Percentiles rank a stretch among this genome's conserved stretches.
Conservation (phyloP, 1,140 invertebrate species). For the Drosophila orena region DNA sequence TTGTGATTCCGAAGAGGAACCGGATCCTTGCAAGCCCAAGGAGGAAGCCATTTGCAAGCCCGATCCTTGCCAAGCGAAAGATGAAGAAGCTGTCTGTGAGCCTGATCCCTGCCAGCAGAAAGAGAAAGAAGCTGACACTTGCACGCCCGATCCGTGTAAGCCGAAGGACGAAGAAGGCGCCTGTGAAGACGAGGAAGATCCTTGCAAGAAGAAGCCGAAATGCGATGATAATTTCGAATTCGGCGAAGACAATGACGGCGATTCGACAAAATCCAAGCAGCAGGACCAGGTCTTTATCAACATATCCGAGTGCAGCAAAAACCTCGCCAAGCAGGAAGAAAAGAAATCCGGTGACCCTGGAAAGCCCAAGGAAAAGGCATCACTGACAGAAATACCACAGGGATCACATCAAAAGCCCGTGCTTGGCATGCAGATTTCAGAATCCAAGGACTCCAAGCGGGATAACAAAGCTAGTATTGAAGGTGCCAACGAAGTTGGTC, state of each 20-base stretch:
- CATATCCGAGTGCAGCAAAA: constrained; percentile 10
- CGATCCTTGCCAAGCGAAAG: constrained; percentile 1
- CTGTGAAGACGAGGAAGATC: neutral
- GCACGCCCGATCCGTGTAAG: neutral
- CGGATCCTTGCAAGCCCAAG: neutral
- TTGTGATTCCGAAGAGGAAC: neutral
- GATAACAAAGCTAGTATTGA: neutral
- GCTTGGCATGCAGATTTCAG: neutral
- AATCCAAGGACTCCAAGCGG: neutral
- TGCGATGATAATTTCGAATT: neutral
- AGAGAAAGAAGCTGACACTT: neutral
- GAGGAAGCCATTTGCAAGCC: neutral
- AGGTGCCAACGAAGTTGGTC: neutral
- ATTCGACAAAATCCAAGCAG: neutral
- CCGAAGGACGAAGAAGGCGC: neutral
- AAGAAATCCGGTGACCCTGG: neutral
- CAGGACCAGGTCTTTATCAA: constrained; percentile 8
- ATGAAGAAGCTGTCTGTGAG: neutral
- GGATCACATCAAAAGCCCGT: neutral
- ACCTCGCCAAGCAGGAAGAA: neutral
- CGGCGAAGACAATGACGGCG: neutral
- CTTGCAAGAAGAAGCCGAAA: neutral
- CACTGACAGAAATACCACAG: neutral
- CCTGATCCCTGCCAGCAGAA: constrained; percentile 4
- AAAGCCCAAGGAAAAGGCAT: constrained; percentile 18